Percentiles rank a stretch among this genome's conserved stretches.
phyloP scores from a whole-genome alignment of 2,797 vertebrate species.

The Uromys caudimaculatus region DNA sequence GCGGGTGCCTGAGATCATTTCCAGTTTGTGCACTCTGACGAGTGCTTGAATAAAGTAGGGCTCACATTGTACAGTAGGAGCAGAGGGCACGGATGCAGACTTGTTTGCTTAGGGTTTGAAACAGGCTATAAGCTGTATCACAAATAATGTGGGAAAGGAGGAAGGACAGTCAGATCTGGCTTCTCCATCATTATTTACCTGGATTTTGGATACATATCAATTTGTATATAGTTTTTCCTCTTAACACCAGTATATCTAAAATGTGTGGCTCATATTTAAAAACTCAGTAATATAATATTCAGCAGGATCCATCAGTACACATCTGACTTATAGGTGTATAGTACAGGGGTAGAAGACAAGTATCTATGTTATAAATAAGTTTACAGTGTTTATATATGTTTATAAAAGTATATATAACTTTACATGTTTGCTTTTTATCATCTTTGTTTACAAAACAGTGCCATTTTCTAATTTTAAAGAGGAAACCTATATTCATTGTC shows the following conservation, averaged over 20 bases:
- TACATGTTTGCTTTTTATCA: background rate
- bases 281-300: constrained; percentile 26
- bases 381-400: background rate
- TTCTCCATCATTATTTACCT: background rate
- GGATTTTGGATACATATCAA: background rate
- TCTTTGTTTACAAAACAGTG: background rate
- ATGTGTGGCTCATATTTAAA: background rate
- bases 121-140: background rate
- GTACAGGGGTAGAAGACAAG: background rate
- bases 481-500: background rate
- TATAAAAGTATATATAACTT: background rate
- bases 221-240: constrained; percentile 17
- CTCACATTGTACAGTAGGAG: background rate
- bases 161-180: background rate
- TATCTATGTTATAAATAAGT: background rate
- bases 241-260: background rate
- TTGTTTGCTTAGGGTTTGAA: background rate
- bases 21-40: background rate
- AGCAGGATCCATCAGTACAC: background rate
- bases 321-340: constrained; percentile 15
- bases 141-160: background rate
- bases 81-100: background rate
- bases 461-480: background rate
- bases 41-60: background rate
- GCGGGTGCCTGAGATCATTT: background rate